phyloP scores from a whole-genome alignment of 2,113 vertebrate genomes.

The Xiphophorus maculatus region DNA sequence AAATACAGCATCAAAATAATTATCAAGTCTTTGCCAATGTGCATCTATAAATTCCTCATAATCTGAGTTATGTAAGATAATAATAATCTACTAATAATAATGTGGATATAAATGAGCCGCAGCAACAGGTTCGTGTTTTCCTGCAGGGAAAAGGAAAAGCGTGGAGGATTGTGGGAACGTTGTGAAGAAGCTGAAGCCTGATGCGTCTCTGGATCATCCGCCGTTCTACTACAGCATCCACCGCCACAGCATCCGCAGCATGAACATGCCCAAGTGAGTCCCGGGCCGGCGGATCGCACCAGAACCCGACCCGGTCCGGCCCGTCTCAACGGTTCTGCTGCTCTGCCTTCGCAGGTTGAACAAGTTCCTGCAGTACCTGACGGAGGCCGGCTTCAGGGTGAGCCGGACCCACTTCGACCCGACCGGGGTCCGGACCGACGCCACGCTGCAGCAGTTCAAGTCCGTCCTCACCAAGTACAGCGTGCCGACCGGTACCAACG shows the following conservation, averaged over 20 bases:
- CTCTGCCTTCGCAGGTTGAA: slow-evolving; percentile 84
- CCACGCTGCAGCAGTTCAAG: slow-evolving; percentile 89
- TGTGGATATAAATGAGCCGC: too few relatives aligned
- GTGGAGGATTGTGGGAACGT: slow-evolving; percentile 76
- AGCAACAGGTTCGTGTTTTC: neutral
- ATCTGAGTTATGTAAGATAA: too few relatives aligned
- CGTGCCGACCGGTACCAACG: slow-evolving; percentile 81
- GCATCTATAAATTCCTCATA: too few relatives aligned
- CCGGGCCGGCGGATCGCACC: too few relatives aligned
- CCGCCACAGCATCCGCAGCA: slow-evolving; percentile 94
- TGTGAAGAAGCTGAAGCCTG: slow-evolving; percentile 85
- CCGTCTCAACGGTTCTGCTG: neutral
- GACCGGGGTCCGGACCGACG: slow-evolving; percentile 92
- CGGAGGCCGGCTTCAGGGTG: slow-evolving; percentile 91
- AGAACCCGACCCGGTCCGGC: too few relatives aligned
- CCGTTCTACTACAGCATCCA: slow-evolving; percentile 98
- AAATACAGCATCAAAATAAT: too few relatives aligned
- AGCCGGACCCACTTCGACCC: slow-evolving; percentile 97
- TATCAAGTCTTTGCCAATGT: too few relatives aligned
- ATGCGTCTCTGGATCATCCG: slow-evolving; percentile 87
- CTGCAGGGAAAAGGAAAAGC: slow-evolving; percentile 89
- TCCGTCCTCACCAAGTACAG: slow-evolving; percentile 91
- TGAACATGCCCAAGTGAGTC: slow-evolving; percentile 98
- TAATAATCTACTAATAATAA: too few relatives aligned
- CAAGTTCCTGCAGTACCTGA: slow-evolving; percentile 91